Percentiles rank a stretch among this genome's conserved stretches.
These are phyloP conservation scores for Steinernema carpocapsae DNA, from an alignment of 2,888 invertebrate genomes.

Conservation along the genomic window DNA sequence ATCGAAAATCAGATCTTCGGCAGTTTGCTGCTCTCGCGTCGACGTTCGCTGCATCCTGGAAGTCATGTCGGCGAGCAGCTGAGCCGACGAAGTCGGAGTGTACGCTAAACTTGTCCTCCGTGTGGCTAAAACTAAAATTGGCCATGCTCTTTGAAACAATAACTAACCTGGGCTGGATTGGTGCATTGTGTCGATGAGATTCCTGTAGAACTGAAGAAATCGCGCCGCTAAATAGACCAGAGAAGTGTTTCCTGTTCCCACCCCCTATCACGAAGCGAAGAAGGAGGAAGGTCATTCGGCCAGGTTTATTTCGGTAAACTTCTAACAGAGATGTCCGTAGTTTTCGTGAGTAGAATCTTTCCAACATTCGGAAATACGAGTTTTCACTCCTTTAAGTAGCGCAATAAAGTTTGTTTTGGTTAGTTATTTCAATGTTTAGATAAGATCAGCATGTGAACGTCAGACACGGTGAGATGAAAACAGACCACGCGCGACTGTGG, in stretches of 20 bases:
- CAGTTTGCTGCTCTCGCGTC: constrained; percentile 45
- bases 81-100: constrained; percentile 41
- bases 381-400: not conserved
- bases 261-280: not conserved
- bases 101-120: constrained; percentile 41
- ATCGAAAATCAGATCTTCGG: constrained; percentile 62
- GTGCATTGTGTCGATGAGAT: not conserved
- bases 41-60: constrained; percentile 43
- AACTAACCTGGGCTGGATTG: not conserved
- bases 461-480: constrained; percentile 7
- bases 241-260: not conserved
- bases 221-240: not conserved
- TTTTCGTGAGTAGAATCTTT: not conserved
- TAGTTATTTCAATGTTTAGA: not conserved
- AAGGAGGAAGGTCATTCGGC: not conserved
- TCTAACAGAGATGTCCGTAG: not conserved
- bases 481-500: not conserved
- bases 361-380: not conserved
- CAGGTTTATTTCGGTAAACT: not conserved
- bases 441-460: constrained; percentile 3
- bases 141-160: not conserved
- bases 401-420: constrained; percentile 6
- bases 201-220: not conserved
- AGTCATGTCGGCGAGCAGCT: constrained; percentile 42
- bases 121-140: constrained; percentile 40